These are phyloP conservation scores for Coluber constrictor DNA, from an alignment of 2,797 vertebrate species.

Conservation along the genomic window DNA sequence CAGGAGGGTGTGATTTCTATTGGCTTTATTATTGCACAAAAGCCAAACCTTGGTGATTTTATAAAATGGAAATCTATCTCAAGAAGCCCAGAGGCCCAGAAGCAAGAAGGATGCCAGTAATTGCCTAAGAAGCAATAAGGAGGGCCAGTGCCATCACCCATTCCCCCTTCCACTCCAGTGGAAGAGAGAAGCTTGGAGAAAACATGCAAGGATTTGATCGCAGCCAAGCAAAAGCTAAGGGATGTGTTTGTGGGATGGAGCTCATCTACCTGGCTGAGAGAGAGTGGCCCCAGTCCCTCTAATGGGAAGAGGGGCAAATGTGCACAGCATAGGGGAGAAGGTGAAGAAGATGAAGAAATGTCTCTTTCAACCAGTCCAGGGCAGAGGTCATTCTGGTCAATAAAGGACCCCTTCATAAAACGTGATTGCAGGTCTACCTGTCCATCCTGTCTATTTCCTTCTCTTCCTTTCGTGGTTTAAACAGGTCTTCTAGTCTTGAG, in stretches of 20 bases:
- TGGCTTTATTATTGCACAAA: not conserved
- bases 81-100: not conserved
- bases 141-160: not conserved
- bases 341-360: too few species aligned
- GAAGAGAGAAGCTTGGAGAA: not conserved
- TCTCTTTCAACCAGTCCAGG: not conserved
- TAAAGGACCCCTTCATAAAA: not conserved
- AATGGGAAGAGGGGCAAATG: too few species aligned
- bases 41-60: not conserved
- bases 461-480: not conserved
- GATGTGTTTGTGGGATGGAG: too few species aligned
- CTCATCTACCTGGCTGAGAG: too few species aligned
- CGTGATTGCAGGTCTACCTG: too few species aligned
- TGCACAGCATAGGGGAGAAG: too few species aligned
- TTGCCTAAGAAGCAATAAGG: conserved; percentile 45
- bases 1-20: not conserved
- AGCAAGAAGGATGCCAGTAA: conserved; percentile 25
- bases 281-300: not conserved
- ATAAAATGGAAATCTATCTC: not conserved
- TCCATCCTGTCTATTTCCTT: not conserved
- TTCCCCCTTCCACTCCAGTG: not conserved
- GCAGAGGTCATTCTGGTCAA: too few species aligned
- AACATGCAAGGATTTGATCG: conserved; percentile 15
- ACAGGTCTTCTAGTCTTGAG: not conserved
- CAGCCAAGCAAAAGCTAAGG: not conserved